phyloP scores from a whole-genome alignment of 2,797 vertebrate genomes.

The Macropus fuliginosus region DNA sequence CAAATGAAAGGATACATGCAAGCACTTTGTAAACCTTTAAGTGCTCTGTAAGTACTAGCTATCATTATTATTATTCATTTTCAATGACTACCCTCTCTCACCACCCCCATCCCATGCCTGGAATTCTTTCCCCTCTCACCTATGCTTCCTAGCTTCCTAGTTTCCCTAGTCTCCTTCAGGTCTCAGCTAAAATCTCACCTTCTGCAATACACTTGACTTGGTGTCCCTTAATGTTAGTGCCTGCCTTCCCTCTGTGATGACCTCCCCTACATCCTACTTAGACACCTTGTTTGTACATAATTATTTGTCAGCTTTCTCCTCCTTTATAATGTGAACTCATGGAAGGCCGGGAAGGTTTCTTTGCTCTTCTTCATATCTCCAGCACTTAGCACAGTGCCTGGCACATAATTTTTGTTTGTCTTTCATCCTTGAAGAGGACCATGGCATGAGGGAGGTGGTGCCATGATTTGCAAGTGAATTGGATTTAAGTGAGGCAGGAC shows the following conservation, averaged over 20 bases:
- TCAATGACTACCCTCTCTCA: not conserved
- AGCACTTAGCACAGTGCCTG: not conserved
- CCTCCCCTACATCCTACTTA: not conserved
- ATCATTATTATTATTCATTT: not conserved
- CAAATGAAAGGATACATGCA: not conserved
- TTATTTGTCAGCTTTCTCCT: not conserved
- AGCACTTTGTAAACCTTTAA: not conserved
- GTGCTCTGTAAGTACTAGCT: not conserved
- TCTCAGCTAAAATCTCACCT: not conserved
- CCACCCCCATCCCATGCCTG: not conserved
- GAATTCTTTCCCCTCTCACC: not conserved
- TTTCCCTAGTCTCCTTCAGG: not conserved
- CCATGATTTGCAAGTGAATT: too few relatives aligned
- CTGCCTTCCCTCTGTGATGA: not conserved
- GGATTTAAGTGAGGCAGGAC: too few relatives aligned
- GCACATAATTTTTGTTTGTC: not conserved
- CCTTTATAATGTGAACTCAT: not conserved
- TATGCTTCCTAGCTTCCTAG: not conserved
- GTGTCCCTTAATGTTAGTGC: not conserved
- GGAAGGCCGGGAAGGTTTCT: not conserved
- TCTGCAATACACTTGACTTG: not conserved
- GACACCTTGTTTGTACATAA: not conserved
- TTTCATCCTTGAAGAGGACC: too few relatives aligned
- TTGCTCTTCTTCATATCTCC: not conserved
- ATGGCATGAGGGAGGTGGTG: too few relatives aligned